Evolutionary conservation across 1,140 invertebrate genomes (phyloP).

Genomic region (Pseudoatta argentina): DNA sequence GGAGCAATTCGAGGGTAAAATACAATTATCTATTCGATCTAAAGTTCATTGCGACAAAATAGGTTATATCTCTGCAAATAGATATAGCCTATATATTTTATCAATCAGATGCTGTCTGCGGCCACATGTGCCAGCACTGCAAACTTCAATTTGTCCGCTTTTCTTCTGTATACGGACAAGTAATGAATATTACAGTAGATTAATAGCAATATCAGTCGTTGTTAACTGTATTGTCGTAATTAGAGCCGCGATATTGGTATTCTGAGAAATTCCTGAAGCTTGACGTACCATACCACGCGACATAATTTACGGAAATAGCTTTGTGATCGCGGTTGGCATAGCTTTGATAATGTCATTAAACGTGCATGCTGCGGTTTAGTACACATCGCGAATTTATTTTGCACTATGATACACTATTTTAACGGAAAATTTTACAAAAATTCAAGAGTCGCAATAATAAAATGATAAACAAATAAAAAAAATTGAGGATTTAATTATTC

Average conservation of each 20-base stretch:
- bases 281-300: constrained; percentile 64
- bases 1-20: background rate
- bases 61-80: background rate
- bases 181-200: constrained; percentile 34
- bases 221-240: constrained; percentile 74
- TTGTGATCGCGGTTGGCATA: constrained; percentile 71
- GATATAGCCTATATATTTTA: background rate
- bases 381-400: constrained; percentile 59
- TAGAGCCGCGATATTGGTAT: constrained; percentile 74
- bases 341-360: constrained; percentile 76
- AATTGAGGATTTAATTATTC: constrained; percentile 24
- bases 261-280: constrained; percentile 73
- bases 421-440: background rate
- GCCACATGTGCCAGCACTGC: background rate
- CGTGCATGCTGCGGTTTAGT: constrained; percentile 63
- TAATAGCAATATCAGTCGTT: constrained; percentile 72
- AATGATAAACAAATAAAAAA: background rate
- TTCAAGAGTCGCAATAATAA: background rate
- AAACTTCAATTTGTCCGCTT: background rate
- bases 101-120: background rate
- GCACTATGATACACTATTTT: constrained; percentile 26
- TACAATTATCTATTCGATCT: background rate
- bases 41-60: background rate
- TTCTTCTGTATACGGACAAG: background rate
- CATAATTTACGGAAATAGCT: constrained; percentile 80